Conservation (phyloP, 2,113 vertebrate genomes). For the Tragelaphus scriptus region DNA sequence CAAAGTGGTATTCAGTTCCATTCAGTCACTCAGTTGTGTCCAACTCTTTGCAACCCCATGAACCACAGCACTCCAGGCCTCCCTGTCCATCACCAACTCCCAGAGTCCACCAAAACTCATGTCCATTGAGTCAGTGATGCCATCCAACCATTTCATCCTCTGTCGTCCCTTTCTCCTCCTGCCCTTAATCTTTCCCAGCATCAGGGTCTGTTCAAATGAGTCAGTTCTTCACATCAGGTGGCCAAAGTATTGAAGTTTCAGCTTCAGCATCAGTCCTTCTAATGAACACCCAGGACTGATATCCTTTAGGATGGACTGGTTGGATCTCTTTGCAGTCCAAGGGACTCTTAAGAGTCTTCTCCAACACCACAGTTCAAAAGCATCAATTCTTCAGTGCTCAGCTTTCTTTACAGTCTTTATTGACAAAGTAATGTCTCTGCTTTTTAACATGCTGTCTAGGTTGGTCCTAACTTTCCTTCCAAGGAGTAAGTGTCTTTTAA, state of each 20-base stretch:
- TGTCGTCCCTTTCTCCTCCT: neutral
- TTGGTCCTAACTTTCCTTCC: neutral
- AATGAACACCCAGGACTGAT: neutral
- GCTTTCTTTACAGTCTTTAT: neutral
- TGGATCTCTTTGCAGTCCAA: neutral
- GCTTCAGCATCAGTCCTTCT: neutral
- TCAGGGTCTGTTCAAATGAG: neutral
- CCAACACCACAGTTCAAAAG: neutral
- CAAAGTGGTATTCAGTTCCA: neutral
- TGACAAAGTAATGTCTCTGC: neutral
- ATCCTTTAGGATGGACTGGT: neutral
- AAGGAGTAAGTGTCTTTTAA: neutral
- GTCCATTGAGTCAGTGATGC: neutral
- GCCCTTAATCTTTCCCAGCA: neutral
- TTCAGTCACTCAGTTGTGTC: neutral
- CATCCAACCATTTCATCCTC: neutral
- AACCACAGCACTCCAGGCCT: neutral
- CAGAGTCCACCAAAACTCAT: neutral
- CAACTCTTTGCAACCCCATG: neutral
- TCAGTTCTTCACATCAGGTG: accelerated
- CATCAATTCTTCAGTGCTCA: neutral
- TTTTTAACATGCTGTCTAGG: neutral
- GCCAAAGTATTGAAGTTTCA: neutral
- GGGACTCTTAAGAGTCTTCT: neutral
- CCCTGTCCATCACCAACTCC: neutral